phyloP scores from a whole-genome alignment of 2,888 invertebrate genomes.

The Plebejus argus region DNA sequence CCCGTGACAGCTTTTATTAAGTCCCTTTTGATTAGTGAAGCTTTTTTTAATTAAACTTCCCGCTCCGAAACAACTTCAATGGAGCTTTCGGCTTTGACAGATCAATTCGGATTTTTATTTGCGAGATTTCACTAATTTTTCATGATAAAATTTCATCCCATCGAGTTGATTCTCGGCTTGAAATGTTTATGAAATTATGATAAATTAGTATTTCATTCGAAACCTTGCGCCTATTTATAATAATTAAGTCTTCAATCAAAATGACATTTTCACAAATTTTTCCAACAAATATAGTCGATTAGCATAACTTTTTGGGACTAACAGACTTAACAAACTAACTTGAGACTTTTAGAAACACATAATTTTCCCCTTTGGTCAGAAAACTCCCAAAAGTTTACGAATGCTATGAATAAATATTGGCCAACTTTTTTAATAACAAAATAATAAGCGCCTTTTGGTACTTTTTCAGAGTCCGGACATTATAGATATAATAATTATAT shows the following conservation, averaged over 20 bases:
- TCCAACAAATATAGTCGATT: not conserved
- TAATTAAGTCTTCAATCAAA: not conserved
- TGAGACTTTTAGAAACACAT: not conserved
- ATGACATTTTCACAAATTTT: not conserved
- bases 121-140: not conserved
- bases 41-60: slow-evolving; percentile 25
- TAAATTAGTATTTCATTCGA: not conserved
- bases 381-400: not conserved
- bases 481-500: not conserved
- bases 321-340: not conserved
- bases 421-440: not conserved
- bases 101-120: not conserved
- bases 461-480: not conserved
- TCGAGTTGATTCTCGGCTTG: not conserved
- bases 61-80: slow-evolving; percentile 6
- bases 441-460: not conserved
- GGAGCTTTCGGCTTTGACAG: slow-evolving; percentile 7
- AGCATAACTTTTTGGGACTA: not conserved
- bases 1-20: slow-evolving; percentile 15
- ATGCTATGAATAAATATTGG: slow-evolving; percentile 9
- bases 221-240: not conserved
- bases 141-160: not conserved
- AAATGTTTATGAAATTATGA: not conserved
- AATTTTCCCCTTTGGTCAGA: not conserved
- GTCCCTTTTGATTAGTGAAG: slow-evolving; percentile 22